phyloP scores from a whole-genome alignment of 64 coral and sea anemone species.

The Anthopleura sola region DNA sequence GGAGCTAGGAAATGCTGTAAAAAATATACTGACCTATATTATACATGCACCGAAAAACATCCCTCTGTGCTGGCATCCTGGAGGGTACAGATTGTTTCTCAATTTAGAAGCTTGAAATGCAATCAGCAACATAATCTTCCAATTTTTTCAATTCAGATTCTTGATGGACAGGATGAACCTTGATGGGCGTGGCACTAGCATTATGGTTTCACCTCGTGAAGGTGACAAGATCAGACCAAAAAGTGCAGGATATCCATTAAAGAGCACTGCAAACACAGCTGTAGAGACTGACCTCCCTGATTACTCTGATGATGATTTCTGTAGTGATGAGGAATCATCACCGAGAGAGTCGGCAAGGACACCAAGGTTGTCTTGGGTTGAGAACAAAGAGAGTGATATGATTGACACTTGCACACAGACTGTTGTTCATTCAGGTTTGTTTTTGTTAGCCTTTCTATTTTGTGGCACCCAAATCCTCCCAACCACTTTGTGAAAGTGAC shows the following conservation, averaged over 20 bases:
- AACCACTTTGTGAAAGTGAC: too few relatives aligned
- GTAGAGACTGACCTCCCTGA: constrained; percentile 37
- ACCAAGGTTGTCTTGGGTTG: constrained; percentile 64
- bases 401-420: constrained; percentile 89
- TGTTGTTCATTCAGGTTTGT: constrained; percentile 77
- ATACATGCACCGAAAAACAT: too few relatives aligned
- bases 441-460: too few relatives aligned
- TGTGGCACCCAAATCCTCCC: too few relatives aligned
- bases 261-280: constrained; percentile 21
- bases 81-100: too few relatives aligned
- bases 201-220: constrained; percentile 45
- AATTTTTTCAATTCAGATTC: constrained; percentile 17
- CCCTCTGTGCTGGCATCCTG: too few relatives aligned
- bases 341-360: constrained; percentile 44
- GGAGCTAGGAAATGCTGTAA: too few relatives aligned
- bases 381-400: constrained; percentile 48
- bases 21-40: too few relatives aligned
- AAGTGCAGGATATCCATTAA: constrained; percentile 34
- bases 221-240: constrained; percentile 35
- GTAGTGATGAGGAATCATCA: constrained; percentile 63
- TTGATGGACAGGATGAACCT: constrained; percentile 84
- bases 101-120: background rate
- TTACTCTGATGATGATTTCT: constrained; percentile 71
- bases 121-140: background rate
- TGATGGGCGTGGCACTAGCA: constrained; percentile 54